Evolutionary conservation across 2,113 vertebrate species (phyloP).

Genomic region (Brachypteracias leptosomus): DNA sequence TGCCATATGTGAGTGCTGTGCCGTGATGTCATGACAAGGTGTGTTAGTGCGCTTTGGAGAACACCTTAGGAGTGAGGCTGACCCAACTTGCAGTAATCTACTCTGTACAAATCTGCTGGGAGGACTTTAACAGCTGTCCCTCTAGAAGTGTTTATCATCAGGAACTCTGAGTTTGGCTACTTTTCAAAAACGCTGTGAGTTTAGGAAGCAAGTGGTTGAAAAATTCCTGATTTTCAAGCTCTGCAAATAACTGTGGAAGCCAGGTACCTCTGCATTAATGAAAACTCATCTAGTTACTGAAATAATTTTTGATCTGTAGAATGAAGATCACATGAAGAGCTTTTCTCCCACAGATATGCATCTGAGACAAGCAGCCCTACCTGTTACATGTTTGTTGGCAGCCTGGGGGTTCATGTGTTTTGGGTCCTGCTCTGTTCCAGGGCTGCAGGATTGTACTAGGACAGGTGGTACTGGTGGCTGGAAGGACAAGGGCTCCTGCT

Average conservation of each 20-base stretch:
- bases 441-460: not conserved
- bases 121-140: not conserved
- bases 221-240: not conserved
- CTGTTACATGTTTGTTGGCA: not conserved
- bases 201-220: not conserved
- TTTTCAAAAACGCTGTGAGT: not conserved
- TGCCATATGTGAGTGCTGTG: fast-evolving
- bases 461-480: not conserved
- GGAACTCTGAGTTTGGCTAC: not conserved
- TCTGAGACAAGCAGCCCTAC: not conserved
- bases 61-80: not conserved
- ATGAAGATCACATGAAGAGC: not conserved
- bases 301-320: not conserved
- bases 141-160: not conserved
- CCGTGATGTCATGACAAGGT: not conserved
- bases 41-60: not conserved
- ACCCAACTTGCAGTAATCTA: not conserved
- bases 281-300: not conserved
- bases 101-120: not conserved
- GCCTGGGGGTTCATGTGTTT: not conserved
- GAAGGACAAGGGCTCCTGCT: not conserved
- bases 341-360: not conserved
- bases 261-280: not conserved
- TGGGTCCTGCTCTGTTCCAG: not conserved
- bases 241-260: not conserved